These are phyloP conservation scores for Anolis carolinensis DNA, from an alignment of 2,113 vertebrate species.

Conservation along the genomic window DNA sequence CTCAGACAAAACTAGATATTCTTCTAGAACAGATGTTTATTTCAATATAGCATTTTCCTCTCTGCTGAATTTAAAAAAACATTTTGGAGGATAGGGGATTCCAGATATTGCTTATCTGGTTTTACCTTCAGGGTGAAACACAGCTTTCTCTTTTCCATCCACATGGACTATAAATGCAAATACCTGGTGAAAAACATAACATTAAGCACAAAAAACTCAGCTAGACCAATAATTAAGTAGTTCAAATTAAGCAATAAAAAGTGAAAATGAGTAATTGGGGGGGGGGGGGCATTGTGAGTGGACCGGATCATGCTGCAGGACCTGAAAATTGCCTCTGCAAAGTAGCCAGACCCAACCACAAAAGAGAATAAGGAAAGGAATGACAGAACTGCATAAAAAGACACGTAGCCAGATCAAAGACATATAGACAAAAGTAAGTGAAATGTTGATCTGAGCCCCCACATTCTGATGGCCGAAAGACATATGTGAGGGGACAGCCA, in stretches of 20 bases:
- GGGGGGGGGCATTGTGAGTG: too few species aligned
- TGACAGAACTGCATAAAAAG: too few species aligned
- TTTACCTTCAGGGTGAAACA: constrained; percentile 23
- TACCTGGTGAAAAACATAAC: constrained; percentile 24
- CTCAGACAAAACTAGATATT: neutral
- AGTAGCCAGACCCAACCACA: too few species aligned
- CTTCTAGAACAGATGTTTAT: constrained; percentile 5
- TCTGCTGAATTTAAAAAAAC: neutral
- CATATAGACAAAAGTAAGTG: too few species aligned
- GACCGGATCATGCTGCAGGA: neutral
- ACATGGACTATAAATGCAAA: constrained; percentile 21
- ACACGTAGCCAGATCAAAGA: too few species aligned
- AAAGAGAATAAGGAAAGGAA: too few species aligned
- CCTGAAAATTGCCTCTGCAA: neutral
- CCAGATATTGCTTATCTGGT: constrained; percentile 25
- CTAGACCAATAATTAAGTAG: too few species aligned
- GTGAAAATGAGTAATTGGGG: too few species aligned
- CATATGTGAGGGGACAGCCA: too few species aligned
- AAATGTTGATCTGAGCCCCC: too few species aligned
- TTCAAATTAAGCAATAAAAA: too few species aligned
- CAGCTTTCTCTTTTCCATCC: neutral
- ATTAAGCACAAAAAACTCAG: constrained; percentile 12
- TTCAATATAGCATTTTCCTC: constrained; percentile 1
- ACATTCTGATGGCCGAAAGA: too few species aligned
- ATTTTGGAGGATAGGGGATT: neutral